Base-by-base conservation (phyloP, 2,888 invertebrate species). In the Calliopum simillimum region DNA sequence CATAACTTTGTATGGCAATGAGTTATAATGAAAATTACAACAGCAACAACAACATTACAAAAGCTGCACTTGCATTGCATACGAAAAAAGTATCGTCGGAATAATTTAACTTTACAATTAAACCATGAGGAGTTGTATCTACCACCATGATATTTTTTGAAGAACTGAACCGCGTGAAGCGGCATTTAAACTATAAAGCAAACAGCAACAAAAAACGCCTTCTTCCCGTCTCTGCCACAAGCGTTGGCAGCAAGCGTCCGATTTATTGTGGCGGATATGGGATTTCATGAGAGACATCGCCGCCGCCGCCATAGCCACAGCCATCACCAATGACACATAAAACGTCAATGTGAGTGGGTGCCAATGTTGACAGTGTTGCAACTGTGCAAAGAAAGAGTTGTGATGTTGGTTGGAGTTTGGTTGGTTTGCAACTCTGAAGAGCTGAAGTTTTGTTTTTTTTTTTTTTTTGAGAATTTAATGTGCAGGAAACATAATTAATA, bases 401-500 rank as follows among this genome's bases (percentile, higher is more conserved):
- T n/a, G 13, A 23, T 23, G 33, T 13, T 56, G 12, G n/a, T 5
- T 4, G 55, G 5, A 16, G 16, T 13, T 13, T 19, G 11, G 19
- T 21, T 4, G 6, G 1, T 55, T 16, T 56, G 19, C 25, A 3
- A 21, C 8, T 12, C 8, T 8, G n/a, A 11, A 16, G 46, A 56
- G 41, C 59, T 66, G 73, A 44, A 67, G 33, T 47, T 55, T 47
- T n/a, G n/a, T n/a, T n/a, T n/a, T n/a, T n/a, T n/a, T n/a, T n/a
- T n/a, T n/a, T n/a, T n/a, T n/a, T n/a, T n/a, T 63, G 55, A n/a
- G 56, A 56, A 23, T 16, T 49, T 53, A 63, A 62, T 63, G 67
- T 62, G 51, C 74, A 72, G 72, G 74, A 75, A 73, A 72, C 71
- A 74, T 73, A 73, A 73, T 74, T 74, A 74, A 74, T 74, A 72